Evolutionary conservation across 2,888 invertebrate species (phyloP), one percentile per base, ranked within the genome.

Genomic region (Xestia xanthographa): DNA sequence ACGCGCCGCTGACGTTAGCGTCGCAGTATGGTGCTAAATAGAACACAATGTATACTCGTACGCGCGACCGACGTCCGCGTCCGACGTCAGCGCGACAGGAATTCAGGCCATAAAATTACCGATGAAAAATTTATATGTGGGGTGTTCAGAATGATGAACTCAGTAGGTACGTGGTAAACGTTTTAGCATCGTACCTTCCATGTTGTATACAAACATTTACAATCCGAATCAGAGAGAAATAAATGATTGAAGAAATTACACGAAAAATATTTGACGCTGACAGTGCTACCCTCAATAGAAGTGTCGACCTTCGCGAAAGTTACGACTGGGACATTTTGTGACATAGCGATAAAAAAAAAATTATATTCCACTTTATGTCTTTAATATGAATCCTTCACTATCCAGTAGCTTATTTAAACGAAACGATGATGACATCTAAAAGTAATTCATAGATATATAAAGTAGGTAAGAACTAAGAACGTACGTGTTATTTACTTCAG

Each of bases 291-390:
- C 60, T 84, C 34, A 56, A 65, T 41, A 26, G 38, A 58, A 62
- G n/a, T 43, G 45, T 68, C 45, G 81, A 76, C 70, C 85, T 80
- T 66, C 34, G 41, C 22, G 12, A 34, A 66, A 17, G 80, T 77
- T 74, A 85, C 68, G 85, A 74, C 71, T 20, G 29, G 26, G 43
- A 17, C 41, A 67, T 75, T 80, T 84, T 58, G 34, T 58, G 12
- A 69, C 29, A 60, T 63, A 41, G 62, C 80, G 20, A 84, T 75
- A 66, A 72, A 66, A 80, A 48, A 45, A 75, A 45, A 63, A n/a
- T n/a, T 53, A 68, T 77, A 80, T 68, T 60, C 43, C 12, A 38
- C 70, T 81, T 66, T 74, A 60, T 69, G n/a, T 69, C n/a, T 66
- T 66, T 38, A 34, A 63, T 79, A 79, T 48, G 48, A 56, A 70